Evolutionary conservation across 2,888 invertebrate species (phyloP).

Genomic region (Opisthograptis luteolata): DNA sequence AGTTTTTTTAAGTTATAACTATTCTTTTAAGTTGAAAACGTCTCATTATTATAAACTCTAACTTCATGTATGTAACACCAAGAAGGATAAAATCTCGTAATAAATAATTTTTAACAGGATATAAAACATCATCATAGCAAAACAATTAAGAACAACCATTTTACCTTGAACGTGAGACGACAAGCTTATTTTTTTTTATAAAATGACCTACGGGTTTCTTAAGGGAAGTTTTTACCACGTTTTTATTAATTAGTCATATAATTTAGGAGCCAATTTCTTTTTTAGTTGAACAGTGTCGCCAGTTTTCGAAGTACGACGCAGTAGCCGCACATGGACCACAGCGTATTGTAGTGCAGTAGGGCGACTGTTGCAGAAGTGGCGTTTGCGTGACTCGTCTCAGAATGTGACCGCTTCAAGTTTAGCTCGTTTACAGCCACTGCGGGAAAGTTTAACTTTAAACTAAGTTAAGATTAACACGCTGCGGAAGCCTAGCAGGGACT

Average conservation of each 20-base stretch:
- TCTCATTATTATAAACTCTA: conserved; percentile 31
- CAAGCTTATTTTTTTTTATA: conserved; percentile 41
- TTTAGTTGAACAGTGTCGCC: conserved; percentile 16
- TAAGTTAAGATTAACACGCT: conserved; percentile 16
- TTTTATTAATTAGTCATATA: conserved; percentile 5
- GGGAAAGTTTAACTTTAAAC: conserved; percentile 27
- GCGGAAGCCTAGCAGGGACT: background rate
- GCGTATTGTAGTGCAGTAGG: conserved; percentile 41
- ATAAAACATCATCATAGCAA: conserved; percentile 52
- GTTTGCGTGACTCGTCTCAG: conserved; percentile 66
- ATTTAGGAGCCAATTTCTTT: conserved; percentile 9
- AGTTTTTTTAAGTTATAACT: too few relatives aligned
- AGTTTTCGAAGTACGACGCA: conserved; percentile 56
- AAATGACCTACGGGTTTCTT: conserved; percentile 14
- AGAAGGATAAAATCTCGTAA: conserved; percentile 16
- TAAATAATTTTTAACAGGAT: conserved; percentile 25
- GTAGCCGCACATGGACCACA: conserved; percentile 52
- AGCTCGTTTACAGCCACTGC: conserved; percentile 79
- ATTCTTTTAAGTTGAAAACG: too few relatives aligned
- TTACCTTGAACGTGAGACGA: conserved; percentile 74
- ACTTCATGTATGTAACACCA: conserved; percentile 47
- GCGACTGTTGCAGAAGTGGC: conserved; percentile 44
- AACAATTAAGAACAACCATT: conserved; percentile 61
- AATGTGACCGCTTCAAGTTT: conserved; percentile 68
- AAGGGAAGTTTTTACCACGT: conserved; percentile 18